Percentiles rank a stretch among this genome's conserved stretches.
Evolutionary conservation across 2,113 vertebrate species (phyloP).

Genomic region (Choloepus hoffmanni): DNA sequence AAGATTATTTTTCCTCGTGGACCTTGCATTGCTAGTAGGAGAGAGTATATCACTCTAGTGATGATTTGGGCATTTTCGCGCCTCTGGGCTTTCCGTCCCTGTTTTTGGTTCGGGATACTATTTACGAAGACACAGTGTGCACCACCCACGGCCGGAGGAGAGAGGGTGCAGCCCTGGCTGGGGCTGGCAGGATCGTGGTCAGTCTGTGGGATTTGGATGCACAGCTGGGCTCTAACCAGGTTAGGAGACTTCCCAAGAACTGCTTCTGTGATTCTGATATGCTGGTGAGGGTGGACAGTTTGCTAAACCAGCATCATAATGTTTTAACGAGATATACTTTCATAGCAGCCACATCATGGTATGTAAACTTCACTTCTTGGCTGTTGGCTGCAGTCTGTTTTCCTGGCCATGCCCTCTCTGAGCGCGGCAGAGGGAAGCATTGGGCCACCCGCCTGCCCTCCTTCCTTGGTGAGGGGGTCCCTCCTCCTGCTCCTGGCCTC

Average conservation of each 20-base stretch:
- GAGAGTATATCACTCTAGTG: no score
- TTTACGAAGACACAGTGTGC: background rate
- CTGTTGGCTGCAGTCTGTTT: background rate
- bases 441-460: background rate
- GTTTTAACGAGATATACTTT: background rate
- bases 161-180: no score
- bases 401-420: background rate
- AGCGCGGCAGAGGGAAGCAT: background rate
- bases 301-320: background rate
- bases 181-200: no score
- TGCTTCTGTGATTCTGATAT: background rate
- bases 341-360: conserved; percentile 8
- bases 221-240: background rate
- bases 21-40: background rate
- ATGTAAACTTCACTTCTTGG: background rate
- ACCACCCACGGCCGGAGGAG: background rate
- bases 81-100: background rate
- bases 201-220: background rate
- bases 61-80: background rate
- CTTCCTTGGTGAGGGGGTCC: background rate
- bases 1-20: background rate
- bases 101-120: background rate
- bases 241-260: background rate
- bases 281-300: background rate
- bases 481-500: no score